Evolutionary conservation across 2,888 invertebrate species (phyloP).

Genomic region (Notodonta ziczac): DNA sequence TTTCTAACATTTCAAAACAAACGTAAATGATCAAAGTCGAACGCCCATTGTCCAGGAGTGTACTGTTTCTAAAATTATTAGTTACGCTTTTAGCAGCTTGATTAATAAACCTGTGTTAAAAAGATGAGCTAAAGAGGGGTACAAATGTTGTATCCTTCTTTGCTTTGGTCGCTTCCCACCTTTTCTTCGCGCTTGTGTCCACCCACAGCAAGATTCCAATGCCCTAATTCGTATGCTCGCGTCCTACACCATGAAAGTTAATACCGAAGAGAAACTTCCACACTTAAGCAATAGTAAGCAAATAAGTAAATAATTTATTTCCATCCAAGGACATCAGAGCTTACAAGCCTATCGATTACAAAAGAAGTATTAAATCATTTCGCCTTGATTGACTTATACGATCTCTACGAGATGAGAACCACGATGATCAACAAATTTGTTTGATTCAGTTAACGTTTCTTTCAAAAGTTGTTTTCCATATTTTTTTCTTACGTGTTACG

Average conservation of each 20-base stretch:
- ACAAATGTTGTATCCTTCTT: too few relatives aligned
- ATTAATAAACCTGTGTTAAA: background rate
- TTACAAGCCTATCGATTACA: background rate
- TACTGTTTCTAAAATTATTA: background rate
- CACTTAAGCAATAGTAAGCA: too few relatives aligned
- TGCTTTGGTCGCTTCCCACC: too few relatives aligned
- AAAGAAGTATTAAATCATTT: background rate
- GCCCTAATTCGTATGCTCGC: background rate
- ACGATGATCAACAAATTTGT: background rate
- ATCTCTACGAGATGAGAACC: background rate
- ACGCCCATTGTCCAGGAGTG: conserved; percentile 13
- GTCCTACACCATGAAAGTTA: too few relatives aligned
- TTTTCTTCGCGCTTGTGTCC: too few relatives aligned
- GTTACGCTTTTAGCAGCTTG: conserved; percentile 2
- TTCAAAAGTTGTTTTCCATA: too few relatives aligned
- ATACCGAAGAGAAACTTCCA: too few relatives aligned
- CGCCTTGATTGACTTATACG: background rate
- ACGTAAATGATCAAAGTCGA: conserved; percentile 4
- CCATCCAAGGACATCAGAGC: background rate
- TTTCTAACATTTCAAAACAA: conserved; percentile 25
- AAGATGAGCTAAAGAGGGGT: too few relatives aligned
- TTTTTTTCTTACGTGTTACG: too few relatives aligned
- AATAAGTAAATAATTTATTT: too few relatives aligned
- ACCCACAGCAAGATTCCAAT: too few relatives aligned
- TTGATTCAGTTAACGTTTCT: too few relatives aligned